Evolutionary conservation across 1,140 invertebrate genomes (phyloP), one percentile per base, ranked within the genome.

Genomic region (Drosophila hydei): DNA sequence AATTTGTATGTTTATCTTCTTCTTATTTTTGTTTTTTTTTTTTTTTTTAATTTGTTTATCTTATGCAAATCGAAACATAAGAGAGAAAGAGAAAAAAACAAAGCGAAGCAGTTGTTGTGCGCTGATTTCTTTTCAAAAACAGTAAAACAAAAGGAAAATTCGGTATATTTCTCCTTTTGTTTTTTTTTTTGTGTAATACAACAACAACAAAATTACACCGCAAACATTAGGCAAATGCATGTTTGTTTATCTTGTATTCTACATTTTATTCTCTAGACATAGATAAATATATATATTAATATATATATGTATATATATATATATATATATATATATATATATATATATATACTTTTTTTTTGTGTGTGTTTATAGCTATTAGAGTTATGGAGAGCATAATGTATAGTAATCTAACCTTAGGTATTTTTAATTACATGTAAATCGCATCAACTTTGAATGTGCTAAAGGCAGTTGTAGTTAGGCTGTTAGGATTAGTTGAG

Each of bases 1-100:
- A 78, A 83, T 78, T 87, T 77, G 72, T 75, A 69, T 77, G 67
- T 59, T 42, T 59, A 43, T 59, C 56, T 30, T 50, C 27, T 56
- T 62, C 62, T 74, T 72, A 77, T 38, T 60, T 43, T 33, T 67
- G 18, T 21, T 54, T 54, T 38, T 12, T 8, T 6, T 19, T 73
- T n/a, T 40, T 40, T 40, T 40, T 40, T 40, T 40, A 12, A 14
- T 70, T 67, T 63, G 33, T 69, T 52, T 60, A 51, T 62, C 11
- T 48, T 55, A 25, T 54, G 47, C 33, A 64, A 36, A 30, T 45
- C 19, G 18, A 56, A 27, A n/a, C n/a, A n/a, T n/a, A 21, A 42
- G 21, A 55, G n/a, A 56, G 25, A 18, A 7, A 56, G 27, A 8
- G 8, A 16, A 40, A 16, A 58, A 18, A 40, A 12, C 14, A 52